A percentile compares a stretch with the other conserved stretches of the same genome.
phyloP scores from a whole-genome alignment of 2,888 invertebrate genomes.

The Stenoptilia bipunctidactyla region DNA sequence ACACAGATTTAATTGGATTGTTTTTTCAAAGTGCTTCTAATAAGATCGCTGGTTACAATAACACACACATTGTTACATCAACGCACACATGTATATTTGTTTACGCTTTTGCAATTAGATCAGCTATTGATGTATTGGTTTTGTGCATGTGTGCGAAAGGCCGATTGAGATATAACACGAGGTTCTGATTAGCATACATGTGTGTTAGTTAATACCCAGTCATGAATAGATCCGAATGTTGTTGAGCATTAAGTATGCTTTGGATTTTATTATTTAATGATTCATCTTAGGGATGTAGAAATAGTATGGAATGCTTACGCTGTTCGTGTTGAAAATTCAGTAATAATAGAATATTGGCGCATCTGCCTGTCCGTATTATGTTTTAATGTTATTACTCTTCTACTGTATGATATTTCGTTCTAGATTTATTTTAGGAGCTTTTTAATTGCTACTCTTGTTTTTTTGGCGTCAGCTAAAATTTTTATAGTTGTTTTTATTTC shows the following conservation, averaged over 20 bases:
- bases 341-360: conserved; percentile 70
- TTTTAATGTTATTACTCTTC: conserved; percentile 64
- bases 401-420: conserved; percentile 52
- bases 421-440: conserved; percentile 57
- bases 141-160: conserved; percentile 31
- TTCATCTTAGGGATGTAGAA: conserved; percentile 70
- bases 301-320: conserved; percentile 65
- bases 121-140: conserved; percentile 57
- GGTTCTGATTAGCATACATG: conserved; percentile 50
- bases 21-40: conserved; percentile 64
- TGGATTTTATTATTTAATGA: conserved; percentile 71
- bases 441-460: conserved; percentile 61
- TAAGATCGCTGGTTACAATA: conserved; percentile 40
- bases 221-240: conserved; percentile 54
- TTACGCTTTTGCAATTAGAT: conserved; percentile 65
- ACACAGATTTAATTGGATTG: conserved; percentile 63
- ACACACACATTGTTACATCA: conserved; percentile 59
- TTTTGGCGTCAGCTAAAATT: conserved; percentile 52
- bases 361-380: conserved; percentile 57
- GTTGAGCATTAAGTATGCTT: conserved; percentile 67
- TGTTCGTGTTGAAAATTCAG: conserved; percentile 62
- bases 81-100: conserved; percentile 57
- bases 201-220: conserved; percentile 51
- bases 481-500: conserved; percentile 60
- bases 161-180: conserved; percentile 52